Percentiles rank a stretch among this genome's conserved stretches.
These are phyloP conservation scores for Musca domestica DNA, from an alignment of 1,140 invertebrate genomes.

Conservation along the genomic window DNA sequence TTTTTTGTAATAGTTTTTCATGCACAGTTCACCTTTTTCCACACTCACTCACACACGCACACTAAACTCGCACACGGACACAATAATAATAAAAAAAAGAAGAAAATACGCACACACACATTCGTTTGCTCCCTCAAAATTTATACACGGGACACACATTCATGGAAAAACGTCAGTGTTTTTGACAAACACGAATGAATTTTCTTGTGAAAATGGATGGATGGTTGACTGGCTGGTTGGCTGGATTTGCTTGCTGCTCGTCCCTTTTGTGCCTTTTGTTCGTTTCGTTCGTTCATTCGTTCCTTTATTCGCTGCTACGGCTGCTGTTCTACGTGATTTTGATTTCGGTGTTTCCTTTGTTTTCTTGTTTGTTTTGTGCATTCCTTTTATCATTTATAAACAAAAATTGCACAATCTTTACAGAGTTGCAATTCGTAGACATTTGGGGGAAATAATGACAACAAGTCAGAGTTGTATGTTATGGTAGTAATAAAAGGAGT, in stretches of 20 bases:
- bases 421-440: neutral
- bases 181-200: slow-evolving; percentile 11
- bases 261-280: neutral
- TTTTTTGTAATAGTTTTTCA: slow-evolving; percentile 13
- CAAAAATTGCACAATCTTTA: slow-evolving; percentile 19
- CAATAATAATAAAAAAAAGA: neutral
- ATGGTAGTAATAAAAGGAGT: neutral
- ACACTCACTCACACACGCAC: slow-evolving; percentile 8
- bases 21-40: slow-evolving; percentile 10
- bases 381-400: slow-evolving; percentile 5
- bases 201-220: slow-evolving; percentile 16
- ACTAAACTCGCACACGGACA: neutral
- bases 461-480: neutral
- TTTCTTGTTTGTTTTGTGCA: slow-evolving; percentile 18
- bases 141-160: neutral
- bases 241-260: slow-evolving; percentile 6
- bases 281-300: too few species aligned
- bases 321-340: slow-evolving; percentile 15
- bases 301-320: neutral
- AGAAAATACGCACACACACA: too few species aligned
- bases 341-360: slow-evolving; percentile 10
- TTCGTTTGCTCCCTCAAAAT: too few species aligned
- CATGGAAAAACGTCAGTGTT: slow-evolving; percentile 17
- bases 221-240: neutral
- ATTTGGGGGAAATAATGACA: neutral